Evolutionary conservation across 2,888 invertebrate species (phyloP).

Genomic region (Automeris io): DNA sequence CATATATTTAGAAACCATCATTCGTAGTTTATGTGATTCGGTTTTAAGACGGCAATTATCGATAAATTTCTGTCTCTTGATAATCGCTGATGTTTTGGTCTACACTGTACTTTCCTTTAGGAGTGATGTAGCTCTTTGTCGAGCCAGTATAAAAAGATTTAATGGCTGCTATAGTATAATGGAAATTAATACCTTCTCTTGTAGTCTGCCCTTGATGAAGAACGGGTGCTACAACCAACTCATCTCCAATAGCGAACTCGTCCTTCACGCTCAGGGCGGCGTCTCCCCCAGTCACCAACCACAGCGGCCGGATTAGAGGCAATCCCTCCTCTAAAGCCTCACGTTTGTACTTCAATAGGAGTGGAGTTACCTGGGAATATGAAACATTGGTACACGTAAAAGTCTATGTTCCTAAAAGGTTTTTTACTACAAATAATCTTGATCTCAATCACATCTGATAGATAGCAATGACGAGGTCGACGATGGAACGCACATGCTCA

Average conservation of each 20-base stretch:
- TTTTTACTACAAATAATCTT: too few relatives aligned
- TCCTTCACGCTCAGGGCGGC: slow-evolving; percentile 86
- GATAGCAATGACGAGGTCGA: background rate
- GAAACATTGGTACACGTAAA: too few relatives aligned
- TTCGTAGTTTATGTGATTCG: background rate
- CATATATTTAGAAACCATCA: too few relatives aligned
- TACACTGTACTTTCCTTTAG: too few relatives aligned
- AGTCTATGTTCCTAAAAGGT: too few relatives aligned
- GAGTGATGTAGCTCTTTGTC: too few relatives aligned
- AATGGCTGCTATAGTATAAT: too few relatives aligned
- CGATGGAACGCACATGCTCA: background rate
- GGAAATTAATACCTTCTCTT: slow-evolving; percentile 83
- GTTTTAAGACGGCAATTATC: background rate
- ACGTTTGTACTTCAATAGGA: slow-evolving; percentile 85
- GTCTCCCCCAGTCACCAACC: slow-evolving; percentile 92
- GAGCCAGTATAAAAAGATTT: too few relatives aligned
- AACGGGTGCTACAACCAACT: slow-evolving; percentile 93
- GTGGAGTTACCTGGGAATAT: slow-evolving; percentile 80
- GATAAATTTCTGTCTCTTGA: slow-evolving; percentile 1
- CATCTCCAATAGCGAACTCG: slow-evolving; percentile 93
- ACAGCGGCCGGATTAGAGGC: slow-evolving; percentile 91
- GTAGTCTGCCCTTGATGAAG: slow-evolving; percentile 82
- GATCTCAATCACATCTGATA: background rate
- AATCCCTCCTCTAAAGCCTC: slow-evolving; percentile 88
- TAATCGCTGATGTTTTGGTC: too few relatives aligned